phyloP scores from a whole-genome alignment of 2,888 invertebrate genomes.

The Gerosis bhagava region DNA sequence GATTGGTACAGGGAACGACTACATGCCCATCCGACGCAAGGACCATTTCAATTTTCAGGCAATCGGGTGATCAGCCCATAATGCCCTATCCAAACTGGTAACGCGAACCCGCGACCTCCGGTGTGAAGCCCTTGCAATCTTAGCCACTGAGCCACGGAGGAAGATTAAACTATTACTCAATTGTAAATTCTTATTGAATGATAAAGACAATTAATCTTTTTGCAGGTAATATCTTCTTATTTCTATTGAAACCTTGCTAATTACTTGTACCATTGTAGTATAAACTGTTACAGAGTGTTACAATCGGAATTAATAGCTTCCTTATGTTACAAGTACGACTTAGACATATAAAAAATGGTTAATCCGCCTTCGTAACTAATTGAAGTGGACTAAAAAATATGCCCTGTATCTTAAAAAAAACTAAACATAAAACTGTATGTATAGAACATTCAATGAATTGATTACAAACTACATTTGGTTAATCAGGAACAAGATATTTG shows the following conservation, averaged over 20 bases:
- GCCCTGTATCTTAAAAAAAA: constrained; percentile 10
- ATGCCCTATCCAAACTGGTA: too few relatives aligned
- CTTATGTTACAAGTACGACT: constrained; percentile 38
- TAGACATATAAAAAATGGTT: constrained; percentile 30
- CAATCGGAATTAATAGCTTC: constrained; percentile 52
- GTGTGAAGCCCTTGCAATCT: too few relatives aligned
- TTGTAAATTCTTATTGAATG: constrained; percentile 34
- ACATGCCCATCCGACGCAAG: constrained; percentile 67
- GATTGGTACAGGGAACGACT: too few relatives aligned
- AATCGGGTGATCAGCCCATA: too few relatives aligned
- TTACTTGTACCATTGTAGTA: constrained; percentile 56
- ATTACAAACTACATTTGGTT: too few relatives aligned
- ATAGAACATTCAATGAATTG: too few relatives aligned
- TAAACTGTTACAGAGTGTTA: constrained; percentile 60
- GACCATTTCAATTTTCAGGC: too few relatives aligned
- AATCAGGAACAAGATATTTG: too few relatives aligned
- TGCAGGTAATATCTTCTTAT: constrained; percentile 45
- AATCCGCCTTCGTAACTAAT: constrained; percentile 32
- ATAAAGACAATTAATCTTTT: constrained; percentile 35
- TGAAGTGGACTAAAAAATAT: constrained; percentile 17
- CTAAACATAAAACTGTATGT: too few relatives aligned
- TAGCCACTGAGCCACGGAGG: too few relatives aligned
- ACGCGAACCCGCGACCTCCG: too few relatives aligned
- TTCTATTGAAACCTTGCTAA: constrained; percentile 54
- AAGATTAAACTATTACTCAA: constrained; percentile 58